These are phyloP conservation scores for Xiphophorus hellerii DNA, from an alignment of 2,113 vertebrate species.

Conservation along the genomic window DNA sequence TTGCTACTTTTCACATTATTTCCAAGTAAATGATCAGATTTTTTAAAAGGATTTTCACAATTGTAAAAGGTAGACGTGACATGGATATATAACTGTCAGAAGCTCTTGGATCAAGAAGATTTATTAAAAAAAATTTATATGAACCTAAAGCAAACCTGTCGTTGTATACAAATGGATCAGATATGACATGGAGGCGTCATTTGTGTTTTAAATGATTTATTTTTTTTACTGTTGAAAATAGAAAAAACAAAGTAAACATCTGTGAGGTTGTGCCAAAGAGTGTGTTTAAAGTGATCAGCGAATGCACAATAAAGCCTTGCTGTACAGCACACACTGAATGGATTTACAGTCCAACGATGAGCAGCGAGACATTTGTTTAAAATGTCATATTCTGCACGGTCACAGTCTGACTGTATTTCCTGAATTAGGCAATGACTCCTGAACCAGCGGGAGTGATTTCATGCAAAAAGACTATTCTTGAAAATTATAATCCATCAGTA, in stretches of 20 bases:
- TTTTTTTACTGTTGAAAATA: neutral
- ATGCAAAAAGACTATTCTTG: constrained; percentile 22
- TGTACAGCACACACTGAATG: constrained; percentile 26
- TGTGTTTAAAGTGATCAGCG: constrained; percentile 55
- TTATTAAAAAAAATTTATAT: neutral
- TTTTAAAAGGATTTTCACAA: neutral
- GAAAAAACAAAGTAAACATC: constrained; percentile 22
- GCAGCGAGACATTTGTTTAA: constrained; percentile 7
- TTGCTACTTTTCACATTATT: too few relatives aligned
- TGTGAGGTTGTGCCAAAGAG: constrained; percentile 38
- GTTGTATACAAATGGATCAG: neutral
- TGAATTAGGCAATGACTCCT: neutral
- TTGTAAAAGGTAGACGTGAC: neutral
- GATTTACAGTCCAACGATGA: constrained; percentile 24
- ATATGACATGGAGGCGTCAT: neutral
- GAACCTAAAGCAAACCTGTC: neutral
- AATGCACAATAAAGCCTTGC: constrained; percentile 32
- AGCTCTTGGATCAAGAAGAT: neutral
- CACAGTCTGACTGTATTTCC: constrained; percentile 18
- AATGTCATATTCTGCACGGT: constrained; percentile 22
- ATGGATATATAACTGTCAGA: neutral
- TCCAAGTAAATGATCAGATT: too few relatives aligned
- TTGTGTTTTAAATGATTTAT: too few relatives aligned
- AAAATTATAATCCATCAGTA: constrained; percentile 49
- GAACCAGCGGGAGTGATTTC: constrained; percentile 2